A percentile compares a stretch with the other conserved stretches of the same genome.
Conservation (phyloP, 1,140 invertebrate species). For the Aphelenchoides besseyi region DNA sequence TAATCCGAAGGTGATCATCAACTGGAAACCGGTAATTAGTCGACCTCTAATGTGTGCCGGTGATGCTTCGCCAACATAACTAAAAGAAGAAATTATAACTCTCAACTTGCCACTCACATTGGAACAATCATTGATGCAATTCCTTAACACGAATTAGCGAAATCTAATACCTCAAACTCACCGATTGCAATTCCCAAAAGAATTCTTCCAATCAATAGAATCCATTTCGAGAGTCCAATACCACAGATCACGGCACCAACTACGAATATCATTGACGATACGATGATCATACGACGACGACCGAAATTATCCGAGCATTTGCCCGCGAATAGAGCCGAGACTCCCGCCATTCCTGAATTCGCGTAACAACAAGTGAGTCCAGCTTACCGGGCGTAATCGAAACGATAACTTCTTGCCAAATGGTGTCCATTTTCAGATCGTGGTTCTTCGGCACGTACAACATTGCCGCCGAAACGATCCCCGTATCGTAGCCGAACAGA, state of each 20-base stretch:
- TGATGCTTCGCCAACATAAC: slow-evolving; percentile 69
- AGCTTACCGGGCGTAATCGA: slow-evolving; percentile 52
- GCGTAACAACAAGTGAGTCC: slow-evolving; percentile 41
- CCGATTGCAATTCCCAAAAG: slow-evolving; percentile 70
- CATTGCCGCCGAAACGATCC: slow-evolving; percentile 65
- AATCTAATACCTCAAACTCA: slow-evolving; percentile 58
- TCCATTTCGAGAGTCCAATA: slow-evolving; percentile 65
- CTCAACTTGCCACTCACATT: too few species aligned
- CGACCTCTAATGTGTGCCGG: slow-evolving; percentile 67
- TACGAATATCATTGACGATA: slow-evolving; percentile 68
- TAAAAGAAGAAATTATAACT: too few species aligned
- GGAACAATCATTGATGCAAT: slow-evolving; percentile 70
- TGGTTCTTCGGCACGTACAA: slow-evolving; percentile 64
- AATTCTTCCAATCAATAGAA: slow-evolving; percentile 68
- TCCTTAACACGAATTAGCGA: slow-evolving; percentile 62
- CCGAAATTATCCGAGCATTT: slow-evolving; percentile 66
- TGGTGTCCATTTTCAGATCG: slow-evolving; percentile 32
- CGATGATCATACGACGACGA: slow-evolving; percentile 67
- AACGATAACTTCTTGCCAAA: slow-evolving; percentile 48
- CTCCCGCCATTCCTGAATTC: slow-evolving; percentile 65
- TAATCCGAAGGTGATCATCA: slow-evolving; percentile 70
- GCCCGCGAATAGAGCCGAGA: slow-evolving; percentile 68
- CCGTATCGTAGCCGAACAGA: slow-evolving; percentile 71
- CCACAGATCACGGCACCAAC: slow-evolving; percentile 68
- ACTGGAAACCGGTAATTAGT: slow-evolving; percentile 68